Percentiles rank a stretch among this genome's conserved stretches.
Conservation (phyloP, 92 coral and sea anemone genomes). For the Montipora capitata region DNA sequence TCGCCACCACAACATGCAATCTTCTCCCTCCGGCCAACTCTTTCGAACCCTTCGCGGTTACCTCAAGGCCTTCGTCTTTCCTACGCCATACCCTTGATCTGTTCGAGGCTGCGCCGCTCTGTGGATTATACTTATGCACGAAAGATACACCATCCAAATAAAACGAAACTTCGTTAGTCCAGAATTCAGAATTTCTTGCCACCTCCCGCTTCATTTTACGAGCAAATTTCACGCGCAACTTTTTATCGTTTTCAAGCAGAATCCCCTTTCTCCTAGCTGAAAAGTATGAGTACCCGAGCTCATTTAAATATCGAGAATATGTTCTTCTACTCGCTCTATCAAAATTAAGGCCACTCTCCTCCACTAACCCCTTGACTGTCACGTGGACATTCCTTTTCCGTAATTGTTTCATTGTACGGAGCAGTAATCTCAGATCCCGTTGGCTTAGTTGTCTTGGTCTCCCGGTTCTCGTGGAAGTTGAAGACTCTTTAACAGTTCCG, state of each 20-base stretch:
- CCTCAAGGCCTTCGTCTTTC: slow-evolving; percentile 55
- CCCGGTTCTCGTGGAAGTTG: slow-evolving; percentile 3
- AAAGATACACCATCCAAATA: slow-evolving; percentile 54
- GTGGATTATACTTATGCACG: slow-evolving; percentile 36
- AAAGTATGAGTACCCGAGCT: slow-evolving; percentile 40
- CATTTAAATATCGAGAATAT: slow-evolving; percentile 5
- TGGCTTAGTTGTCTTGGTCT: slow-evolving; percentile 11
- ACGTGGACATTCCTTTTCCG: neutral
- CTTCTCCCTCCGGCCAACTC: slow-evolving; percentile 70
- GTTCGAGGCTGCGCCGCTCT: slow-evolving; percentile 1
- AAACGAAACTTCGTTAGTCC: slow-evolving; percentile 7
- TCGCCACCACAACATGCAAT: slow-evolving; percentile 71
- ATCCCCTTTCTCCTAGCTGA: slow-evolving; percentile 67
- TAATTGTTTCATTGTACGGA: neutral
- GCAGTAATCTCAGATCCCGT: neutral
- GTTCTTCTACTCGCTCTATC: neutral
- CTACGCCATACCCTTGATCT: slow-evolving; percentile 32
- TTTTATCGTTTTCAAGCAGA: slow-evolving; percentile 51
- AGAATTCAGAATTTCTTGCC: neutral
- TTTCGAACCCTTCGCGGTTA: slow-evolving; percentile 73
- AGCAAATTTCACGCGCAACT: slow-evolving; percentile 47
- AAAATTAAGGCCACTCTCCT: neutral
- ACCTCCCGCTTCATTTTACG: slow-evolving; percentile 21
- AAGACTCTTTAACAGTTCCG: neutral
- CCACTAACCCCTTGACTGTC: neutral